Evolutionary conservation across 2,888 invertebrate species (phyloP), one percentile per base, ranked within the genome.

Genomic region (Apamea epomidion): DNA sequence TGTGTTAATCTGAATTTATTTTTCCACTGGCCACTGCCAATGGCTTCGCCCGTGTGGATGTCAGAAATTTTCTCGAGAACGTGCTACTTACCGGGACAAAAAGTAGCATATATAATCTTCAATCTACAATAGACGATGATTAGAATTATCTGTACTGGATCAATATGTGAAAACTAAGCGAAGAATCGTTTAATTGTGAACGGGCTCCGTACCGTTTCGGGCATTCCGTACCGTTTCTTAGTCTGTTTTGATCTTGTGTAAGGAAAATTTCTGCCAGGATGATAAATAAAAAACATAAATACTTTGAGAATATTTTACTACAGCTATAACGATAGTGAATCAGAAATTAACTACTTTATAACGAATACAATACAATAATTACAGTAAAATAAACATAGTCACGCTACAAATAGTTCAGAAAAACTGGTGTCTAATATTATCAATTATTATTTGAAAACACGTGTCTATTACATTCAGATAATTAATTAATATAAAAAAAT

Each of bases 231-330:
- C 37, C 21, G 29, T 29, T 29, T 70, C 7, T 29, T 14, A 29
- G 70, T 29, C 37, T 37, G 6, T 37, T 37, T 71, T 18, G 16
- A 25, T 32, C 4, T 51, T 70, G 21, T 51, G 14, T 51, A 14
- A 14, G 25, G 5, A 37, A 51, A 75, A 32, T 6, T 16, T 73
- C 21, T 18, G 18, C 0, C n/a, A n/a, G 21, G 37, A 37, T 12
- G 29, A 5, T 78, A 37, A 29, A 48, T 25, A 29, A 42, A 80
- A 88, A 48, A 69, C 48, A 62, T 14, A n/a, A n/a, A 65, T 88
- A 45, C 51, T 86, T 84, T 77, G 80, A 80, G 71, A 87, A 88
- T 90, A 86, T 76, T 88, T 89, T 86, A 89, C 88, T 89, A 80
- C 72, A 75, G 42, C n/a, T 83, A 58, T 75, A 82, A 85, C 80